These are phyloP conservation scores for Amblyornis subalaris DNA, from an alignment of 2,113 vertebrate genomes.

Conservation along the genomic window DNA sequence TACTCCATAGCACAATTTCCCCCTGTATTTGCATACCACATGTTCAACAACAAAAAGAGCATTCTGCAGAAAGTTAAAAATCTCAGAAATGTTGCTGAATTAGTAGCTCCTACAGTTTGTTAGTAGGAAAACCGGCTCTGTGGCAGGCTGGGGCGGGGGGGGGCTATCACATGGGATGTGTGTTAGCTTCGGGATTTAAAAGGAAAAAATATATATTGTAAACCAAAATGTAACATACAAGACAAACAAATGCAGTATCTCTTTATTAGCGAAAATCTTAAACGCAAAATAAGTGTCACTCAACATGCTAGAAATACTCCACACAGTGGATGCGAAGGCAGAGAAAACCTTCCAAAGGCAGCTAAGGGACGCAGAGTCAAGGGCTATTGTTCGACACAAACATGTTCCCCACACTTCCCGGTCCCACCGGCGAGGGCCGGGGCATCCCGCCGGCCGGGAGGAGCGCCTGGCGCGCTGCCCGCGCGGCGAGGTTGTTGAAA, in stretches of 20 bases:
- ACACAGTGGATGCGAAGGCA: accelerated
- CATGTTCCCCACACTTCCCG: background rate
- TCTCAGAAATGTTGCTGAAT: background rate
- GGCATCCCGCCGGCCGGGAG: background rate
- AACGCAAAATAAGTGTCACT: accelerated
- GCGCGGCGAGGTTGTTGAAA: slow-evolving; percentile 65
- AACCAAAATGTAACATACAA: background rate
- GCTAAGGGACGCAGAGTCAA: accelerated
- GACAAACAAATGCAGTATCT: background rate
- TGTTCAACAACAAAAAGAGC: slow-evolving; percentile 10
- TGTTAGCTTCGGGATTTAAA: background rate
- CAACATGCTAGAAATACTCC: accelerated
- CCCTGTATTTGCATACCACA: slow-evolving; percentile 54
- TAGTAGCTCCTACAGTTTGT: slow-evolving; percentile 1
- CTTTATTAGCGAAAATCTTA: background rate
- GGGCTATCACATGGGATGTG: background rate
- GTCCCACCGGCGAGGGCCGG: slow-evolving; percentile 76
- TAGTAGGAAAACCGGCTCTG: background rate
- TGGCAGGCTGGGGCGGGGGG: background rate
- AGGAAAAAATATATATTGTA: background rate
- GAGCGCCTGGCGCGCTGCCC: slow-evolving; percentile 75
- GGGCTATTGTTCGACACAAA: background rate
- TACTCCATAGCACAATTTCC: background rate
- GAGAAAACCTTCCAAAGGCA: background rate
- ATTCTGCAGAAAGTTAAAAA: slow-evolving; percentile 45